These are phyloP conservation scores for Palythoa heliodiscus DNA, from an alignment of 92 coral and sea anemone species.

Conservation along the genomic window DNA sequence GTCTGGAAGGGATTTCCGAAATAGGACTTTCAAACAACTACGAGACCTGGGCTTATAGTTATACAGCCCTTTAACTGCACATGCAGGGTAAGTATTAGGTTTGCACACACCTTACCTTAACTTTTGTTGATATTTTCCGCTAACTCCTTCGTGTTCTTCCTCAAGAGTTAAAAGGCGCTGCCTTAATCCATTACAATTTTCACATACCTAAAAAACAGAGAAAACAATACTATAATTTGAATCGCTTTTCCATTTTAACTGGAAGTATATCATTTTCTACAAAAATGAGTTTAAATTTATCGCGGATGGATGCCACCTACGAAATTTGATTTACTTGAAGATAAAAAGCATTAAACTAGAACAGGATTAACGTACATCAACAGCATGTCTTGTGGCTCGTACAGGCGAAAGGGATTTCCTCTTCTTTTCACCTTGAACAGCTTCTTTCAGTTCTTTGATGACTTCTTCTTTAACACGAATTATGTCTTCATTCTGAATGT, in stretches of 20 bases:
- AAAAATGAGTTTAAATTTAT: too few species aligned
- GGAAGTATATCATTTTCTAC: too few species aligned
- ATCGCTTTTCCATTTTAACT: too few species aligned
- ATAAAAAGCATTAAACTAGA: background rate
- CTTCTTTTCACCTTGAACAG: conserved; percentile 33
- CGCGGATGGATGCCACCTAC: too few species aligned
- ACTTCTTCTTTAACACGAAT: conserved; percentile 65
- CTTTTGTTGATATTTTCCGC: conserved; percentile 41
- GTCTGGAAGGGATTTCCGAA: too few species aligned
- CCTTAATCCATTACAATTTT: conserved; percentile 28
- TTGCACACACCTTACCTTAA: background rate
- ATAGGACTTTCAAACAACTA: too few species aligned
- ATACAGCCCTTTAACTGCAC: too few species aligned
- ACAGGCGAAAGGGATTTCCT: conserved; percentile 26
- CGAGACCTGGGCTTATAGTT: too few species aligned
- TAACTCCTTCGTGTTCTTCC: conserved; percentile 36
- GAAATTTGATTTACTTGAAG: too few species aligned
- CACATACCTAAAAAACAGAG: conserved; percentile 41
- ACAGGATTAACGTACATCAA: background rate
- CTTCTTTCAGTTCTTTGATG: conserved; percentile 64
- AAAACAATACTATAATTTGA: background rate
- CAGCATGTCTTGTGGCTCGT: conserved; percentile 13
- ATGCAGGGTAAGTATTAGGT: too few species aligned
- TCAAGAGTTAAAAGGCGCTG: conserved; percentile 29
- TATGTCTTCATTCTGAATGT: conserved; percentile 57